phyloP scores from a whole-genome alignment of 2,113 vertebrate genomes.

The Orcinus orca region DNA sequence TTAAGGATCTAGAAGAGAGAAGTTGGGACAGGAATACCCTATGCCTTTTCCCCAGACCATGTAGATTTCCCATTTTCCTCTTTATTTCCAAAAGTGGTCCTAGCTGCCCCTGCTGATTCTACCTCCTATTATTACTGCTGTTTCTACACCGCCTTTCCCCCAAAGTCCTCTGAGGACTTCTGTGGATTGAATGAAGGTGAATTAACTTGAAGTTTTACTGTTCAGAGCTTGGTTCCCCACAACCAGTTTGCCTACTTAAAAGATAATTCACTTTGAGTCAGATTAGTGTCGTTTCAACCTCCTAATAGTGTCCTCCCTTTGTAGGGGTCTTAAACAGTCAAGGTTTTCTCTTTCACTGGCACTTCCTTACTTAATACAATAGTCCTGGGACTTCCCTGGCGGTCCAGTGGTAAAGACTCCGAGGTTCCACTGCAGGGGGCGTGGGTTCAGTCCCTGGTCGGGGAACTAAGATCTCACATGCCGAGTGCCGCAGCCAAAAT shows the following conservation, averaged over 20 bases:
- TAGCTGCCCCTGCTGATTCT: neutral
- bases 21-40: neutral
- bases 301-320: neutral
- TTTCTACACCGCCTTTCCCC: neutral
- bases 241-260: neutral
- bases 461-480: neutral
- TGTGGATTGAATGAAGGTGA: too few relatives aligned
- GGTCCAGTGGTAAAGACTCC: neutral
- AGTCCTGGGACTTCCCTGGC: neutral
- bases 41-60: neutral
- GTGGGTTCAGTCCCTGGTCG: neutral
- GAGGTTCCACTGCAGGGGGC: neutral
- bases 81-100: neutral
- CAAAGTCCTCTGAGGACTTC: neutral
- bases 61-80: neutral
- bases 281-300: neutral
- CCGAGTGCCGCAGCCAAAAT: neutral
- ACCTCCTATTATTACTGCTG: neutral
- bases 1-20: neutral
- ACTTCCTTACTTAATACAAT: neutral
- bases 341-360: neutral
- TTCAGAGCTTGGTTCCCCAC: neutral
- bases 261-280: neutral
- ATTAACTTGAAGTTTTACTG: neutral
- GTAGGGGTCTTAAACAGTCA: neutral